These are phyloP conservation scores for Hylaeus anthracinus DNA, from an alignment of 1,140 invertebrate species.

Conservation along the genomic window DNA sequence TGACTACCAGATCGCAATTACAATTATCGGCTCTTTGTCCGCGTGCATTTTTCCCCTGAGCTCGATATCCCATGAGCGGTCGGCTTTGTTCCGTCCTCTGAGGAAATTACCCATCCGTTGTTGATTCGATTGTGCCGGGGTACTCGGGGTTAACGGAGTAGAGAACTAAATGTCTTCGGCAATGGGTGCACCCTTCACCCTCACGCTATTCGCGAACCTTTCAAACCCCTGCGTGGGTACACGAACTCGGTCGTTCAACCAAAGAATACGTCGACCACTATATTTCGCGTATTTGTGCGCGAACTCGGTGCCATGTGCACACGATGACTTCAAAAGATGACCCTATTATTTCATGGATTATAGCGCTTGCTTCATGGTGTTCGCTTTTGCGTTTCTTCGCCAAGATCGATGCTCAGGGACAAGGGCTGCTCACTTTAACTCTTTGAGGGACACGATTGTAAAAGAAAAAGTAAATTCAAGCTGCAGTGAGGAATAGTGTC, in stretches of 20 bases:
- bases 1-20: slow-evolving; percentile 29
- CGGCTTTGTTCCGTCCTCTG: slow-evolving; percentile 42
- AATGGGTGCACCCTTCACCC: slow-evolving; percentile 24
- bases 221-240: not conserved
- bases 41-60: slow-evolving; percentile 25
- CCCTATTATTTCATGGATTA: too few relatives aligned
- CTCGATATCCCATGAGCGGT: slow-evolving; percentile 33
- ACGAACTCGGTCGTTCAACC: slow-evolving; percentile 7
- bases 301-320: too few relatives aligned
- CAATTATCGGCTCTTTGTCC: slow-evolving; percentile 39
- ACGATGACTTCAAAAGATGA: too few relatives aligned
- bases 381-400: too few relatives aligned
- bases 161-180: slow-evolving; percentile 64
- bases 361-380: too few relatives aligned
- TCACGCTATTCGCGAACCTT: not conserved
- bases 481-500: too few relatives aligned
- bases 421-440: too few relatives aligned
- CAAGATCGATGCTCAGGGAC: too few relatives aligned
- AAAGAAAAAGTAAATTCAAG: too few relatives aligned
- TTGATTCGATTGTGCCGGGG: slow-evolving; percentile 64
- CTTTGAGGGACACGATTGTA: too few relatives aligned
- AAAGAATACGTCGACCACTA: not conserved
- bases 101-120: slow-evolving; percentile 65
- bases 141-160: slow-evolving; percentile 58
- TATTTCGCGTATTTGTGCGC: not conserved